A percentile compares a stretch with the other conserved stretches of the same genome.
phyloP scores from a whole-genome alignment of 2,797 vertebrate species.

The Antrozous pallidus region DNA sequence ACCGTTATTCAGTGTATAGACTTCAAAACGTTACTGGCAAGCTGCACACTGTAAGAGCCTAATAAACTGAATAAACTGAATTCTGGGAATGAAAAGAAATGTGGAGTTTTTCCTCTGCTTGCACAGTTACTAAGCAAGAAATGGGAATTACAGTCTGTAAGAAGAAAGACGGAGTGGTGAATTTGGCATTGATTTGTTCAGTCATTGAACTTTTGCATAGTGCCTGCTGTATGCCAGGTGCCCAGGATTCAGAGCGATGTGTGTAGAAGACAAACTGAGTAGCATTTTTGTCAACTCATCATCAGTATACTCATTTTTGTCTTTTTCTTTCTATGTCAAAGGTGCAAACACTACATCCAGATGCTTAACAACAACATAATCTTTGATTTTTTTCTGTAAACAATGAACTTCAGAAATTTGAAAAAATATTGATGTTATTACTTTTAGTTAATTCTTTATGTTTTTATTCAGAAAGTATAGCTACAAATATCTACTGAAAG shows the following conservation, averaged over 20 bases:
- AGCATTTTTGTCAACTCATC: background rate
- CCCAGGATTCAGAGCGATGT: background rate
- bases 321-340: background rate
- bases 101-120: background rate
- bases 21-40: background rate
- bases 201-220: background rate
- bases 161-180: background rate
- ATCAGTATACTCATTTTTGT: background rate
- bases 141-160: background rate
- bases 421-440: background rate
- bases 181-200: background rate
- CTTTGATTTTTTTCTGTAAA: background rate
- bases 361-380: background rate
- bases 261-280: background rate
- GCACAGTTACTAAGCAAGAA: background rate
- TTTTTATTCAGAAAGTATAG: background rate
- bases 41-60: accelerated
- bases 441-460: background rate
- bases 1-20: background rate
- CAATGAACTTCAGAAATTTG: background rate
- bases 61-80: background rate
- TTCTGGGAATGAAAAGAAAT: background rate
- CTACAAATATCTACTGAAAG: background rate
- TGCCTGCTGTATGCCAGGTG: background rate
- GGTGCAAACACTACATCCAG: background rate